A percentile compares a stretch with the other conserved stretches of the same genome.
phyloP scores from a whole-genome alignment of 2,888 invertebrate species.

The Homarus gammarus region DNA sequence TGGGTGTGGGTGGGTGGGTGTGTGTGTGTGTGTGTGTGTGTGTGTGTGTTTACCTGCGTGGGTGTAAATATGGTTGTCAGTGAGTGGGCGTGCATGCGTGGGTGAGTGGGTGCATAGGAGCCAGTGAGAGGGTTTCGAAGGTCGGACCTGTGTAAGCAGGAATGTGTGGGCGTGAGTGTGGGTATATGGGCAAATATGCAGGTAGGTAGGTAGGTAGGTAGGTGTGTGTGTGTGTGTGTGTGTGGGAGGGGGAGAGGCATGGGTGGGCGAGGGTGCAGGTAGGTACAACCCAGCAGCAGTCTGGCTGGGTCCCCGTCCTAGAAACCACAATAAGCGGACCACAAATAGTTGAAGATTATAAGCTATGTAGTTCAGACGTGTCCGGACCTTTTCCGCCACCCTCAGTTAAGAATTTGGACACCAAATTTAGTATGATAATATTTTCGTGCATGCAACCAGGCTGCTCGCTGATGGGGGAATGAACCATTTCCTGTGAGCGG shows the following conservation, averaged over 20 bases:
- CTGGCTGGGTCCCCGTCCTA: too few species aligned
- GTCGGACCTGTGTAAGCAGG: background rate
- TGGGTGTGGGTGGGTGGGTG: background rate
- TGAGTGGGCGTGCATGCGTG: background rate
- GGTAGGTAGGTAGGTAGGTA: conserved; percentile 13
- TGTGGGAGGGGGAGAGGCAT: background rate
- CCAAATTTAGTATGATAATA: background rate
- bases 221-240: conserved; percentile 2
- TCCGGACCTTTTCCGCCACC: too few species aligned
- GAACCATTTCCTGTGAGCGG: background rate
- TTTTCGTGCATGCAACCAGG: background rate
- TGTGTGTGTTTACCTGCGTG: background rate
- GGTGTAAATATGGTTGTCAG: background rate
- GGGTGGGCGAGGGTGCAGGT: background rate
- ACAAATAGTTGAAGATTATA: background rate
- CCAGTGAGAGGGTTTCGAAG: background rate
- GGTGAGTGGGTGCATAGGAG: background rate
- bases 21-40: background rate
- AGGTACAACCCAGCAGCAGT: background rate
- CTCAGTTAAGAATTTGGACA: background rate
- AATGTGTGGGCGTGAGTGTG: background rate
- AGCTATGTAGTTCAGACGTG: background rate
- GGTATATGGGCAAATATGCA: background rate
- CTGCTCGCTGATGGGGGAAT: background rate
- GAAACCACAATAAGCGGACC: background rate